These are phyloP conservation scores for Caradrina clavipalpis DNA, from an alignment of 2,888 invertebrate genomes.

Conservation along the genomic window DNA sequence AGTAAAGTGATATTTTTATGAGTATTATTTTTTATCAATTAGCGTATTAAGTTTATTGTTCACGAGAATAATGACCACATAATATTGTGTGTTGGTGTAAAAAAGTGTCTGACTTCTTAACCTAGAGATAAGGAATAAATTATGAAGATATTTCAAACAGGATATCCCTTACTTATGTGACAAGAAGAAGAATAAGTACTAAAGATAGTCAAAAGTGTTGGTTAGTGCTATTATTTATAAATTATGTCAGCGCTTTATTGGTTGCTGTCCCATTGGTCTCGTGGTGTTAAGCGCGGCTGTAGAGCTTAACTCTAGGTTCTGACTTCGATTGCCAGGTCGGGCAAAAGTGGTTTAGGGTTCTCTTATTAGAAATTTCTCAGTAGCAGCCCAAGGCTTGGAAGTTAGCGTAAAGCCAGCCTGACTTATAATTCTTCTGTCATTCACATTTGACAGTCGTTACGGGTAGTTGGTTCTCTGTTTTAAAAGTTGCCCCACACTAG, in stretches of 20 bases:
- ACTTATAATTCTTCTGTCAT: no score
- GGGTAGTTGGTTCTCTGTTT: no score
- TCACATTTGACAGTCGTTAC: no score
- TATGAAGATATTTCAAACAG: conserved; percentile 24
- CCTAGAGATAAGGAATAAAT: conserved; percentile 25
- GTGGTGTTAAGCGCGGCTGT: no score
- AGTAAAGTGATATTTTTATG: conserved; percentile 32
- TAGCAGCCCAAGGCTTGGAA: no score
- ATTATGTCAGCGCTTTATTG: not conserved
- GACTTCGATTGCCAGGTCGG: no score
- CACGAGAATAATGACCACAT: conserved; percentile 56
- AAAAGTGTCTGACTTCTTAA: conserved; percentile 45
- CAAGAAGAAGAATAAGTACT: conserved; percentile 1
- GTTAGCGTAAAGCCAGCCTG: no score
- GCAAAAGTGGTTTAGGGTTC: no score
- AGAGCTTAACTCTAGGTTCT: no score
- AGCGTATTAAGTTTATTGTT: conserved; percentile 46
- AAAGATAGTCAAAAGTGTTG: not conserved
- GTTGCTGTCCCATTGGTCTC: no score
- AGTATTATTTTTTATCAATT: conserved; percentile 51
- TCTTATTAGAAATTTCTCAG: no score
- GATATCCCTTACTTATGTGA: conserved; percentile 19
- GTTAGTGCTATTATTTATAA: not conserved
- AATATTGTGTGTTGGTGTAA: conserved; percentile 38
- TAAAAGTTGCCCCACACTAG: no score